phyloP scores from a whole-genome alignment of 2,888 invertebrate genomes.

The Gandaritis pyraliata region DNA sequence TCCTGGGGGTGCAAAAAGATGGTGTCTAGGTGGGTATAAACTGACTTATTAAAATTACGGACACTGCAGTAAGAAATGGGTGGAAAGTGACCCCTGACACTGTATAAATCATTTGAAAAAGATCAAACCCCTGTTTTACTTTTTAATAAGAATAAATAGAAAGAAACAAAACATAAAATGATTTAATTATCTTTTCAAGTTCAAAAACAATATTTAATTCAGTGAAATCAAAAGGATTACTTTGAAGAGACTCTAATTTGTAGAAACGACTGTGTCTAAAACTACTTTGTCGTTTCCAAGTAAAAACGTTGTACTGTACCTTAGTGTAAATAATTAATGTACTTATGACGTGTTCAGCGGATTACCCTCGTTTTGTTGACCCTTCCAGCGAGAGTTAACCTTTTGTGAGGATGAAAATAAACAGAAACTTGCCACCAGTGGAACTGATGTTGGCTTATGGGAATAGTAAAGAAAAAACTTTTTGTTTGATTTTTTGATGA shows the following conservation, averaged over 20 bases:
- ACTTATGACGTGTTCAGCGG: constrained; percentile 36
- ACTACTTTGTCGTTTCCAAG: neutral
- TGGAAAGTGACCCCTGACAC: too few relatives aligned
- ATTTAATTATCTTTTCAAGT: too few relatives aligned
- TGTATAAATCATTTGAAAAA: too few relatives aligned
- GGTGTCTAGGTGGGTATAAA: too few relatives aligned
- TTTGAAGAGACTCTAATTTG: neutral
- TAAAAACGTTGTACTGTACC: neutral
- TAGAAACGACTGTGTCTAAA: neutral
- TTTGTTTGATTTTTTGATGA: constrained; percentile 4
- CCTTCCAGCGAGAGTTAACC: constrained; percentile 42
- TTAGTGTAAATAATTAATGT: constrained; percentile 31
- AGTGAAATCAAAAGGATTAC: too few relatives aligned
- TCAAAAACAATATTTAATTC: too few relatives aligned
- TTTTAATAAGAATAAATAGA: too few relatives aligned
- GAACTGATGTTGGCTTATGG: constrained; percentile 38
- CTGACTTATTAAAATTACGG: too few relatives aligned
- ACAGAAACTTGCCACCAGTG: constrained; percentile 45
- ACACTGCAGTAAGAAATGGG: too few relatives aligned
- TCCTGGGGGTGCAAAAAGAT: too few relatives aligned
- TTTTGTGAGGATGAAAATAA: constrained; percentile 46
- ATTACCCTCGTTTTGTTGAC: constrained; percentile 47
- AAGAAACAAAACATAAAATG: too few relatives aligned
- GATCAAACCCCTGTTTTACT: too few relatives aligned
- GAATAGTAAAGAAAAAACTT: constrained; percentile 19